Conservation (phyloP, 2,797 vertebrate species). For the Ibycter americanus region DNA sequence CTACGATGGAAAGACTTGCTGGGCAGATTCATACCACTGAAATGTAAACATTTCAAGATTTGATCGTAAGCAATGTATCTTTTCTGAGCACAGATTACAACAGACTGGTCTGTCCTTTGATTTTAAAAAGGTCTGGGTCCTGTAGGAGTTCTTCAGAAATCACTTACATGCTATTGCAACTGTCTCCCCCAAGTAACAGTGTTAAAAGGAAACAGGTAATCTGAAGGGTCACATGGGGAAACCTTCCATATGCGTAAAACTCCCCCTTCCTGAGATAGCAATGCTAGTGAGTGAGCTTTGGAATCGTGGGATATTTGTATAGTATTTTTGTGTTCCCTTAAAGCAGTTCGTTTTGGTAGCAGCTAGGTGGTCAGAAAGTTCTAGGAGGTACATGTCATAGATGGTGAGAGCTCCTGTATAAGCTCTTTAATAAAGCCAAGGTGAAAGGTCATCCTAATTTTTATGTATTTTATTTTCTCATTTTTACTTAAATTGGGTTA, state of each 20-base stretch:
- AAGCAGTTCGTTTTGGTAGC: background rate
- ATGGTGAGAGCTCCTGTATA: background rate
- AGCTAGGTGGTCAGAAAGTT: background rate
- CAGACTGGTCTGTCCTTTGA: background rate
- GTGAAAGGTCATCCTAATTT: background rate
- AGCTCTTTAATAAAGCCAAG: background rate
- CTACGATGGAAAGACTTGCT: background rate
- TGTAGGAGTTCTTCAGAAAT: background rate
- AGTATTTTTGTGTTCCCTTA: background rate
- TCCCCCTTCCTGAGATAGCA: background rate
- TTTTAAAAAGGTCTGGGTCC: background rate
- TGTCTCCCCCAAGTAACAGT: background rate
- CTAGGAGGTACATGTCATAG: background rate
- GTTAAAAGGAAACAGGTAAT: background rate
- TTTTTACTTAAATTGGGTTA: background rate
- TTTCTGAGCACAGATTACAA: background rate
- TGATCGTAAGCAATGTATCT: background rate
- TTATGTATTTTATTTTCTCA: background rate
- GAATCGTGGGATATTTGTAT: background rate
- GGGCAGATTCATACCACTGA: background rate
- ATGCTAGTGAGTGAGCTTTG: background rate
- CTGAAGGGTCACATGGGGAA: background rate
- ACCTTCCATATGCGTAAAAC: background rate
- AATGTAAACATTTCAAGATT: constrained; percentile 3
- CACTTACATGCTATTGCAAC: background rate